phyloP scores from a whole-genome alignment of 2,113 vertebrate species.

The Syrmaticus mikado region DNA sequence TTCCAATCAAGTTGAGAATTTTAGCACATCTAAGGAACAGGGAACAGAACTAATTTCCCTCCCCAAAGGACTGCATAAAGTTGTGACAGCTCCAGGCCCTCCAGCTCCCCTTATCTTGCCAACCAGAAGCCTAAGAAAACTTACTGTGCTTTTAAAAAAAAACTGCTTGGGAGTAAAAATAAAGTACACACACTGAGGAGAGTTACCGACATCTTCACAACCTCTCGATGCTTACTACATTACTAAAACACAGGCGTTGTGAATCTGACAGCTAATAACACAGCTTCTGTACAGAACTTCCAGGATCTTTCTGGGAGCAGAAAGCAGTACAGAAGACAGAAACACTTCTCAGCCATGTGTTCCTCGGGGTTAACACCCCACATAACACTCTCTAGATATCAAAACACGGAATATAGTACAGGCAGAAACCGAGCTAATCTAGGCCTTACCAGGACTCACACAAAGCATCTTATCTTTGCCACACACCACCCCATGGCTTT shows the following conservation, averaged over 20 bases:
- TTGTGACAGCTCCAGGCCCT: background rate
- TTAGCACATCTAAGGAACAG: background rate
- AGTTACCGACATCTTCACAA: background rate
- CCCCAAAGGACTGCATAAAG: background rate
- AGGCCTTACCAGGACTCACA: background rate
- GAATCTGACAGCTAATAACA: background rate
- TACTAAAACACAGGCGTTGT: background rate
- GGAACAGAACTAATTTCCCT: background rate
- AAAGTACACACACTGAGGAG: background rate
- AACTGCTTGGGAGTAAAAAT: background rate
- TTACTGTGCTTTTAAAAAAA: background rate
- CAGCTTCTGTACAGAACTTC: background rate
- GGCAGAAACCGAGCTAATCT: background rate
- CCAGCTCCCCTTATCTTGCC: background rate
- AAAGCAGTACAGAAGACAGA: background rate
- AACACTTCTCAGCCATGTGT: fast-evolving
- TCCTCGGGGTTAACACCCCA: background rate
- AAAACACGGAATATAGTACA: background rate
- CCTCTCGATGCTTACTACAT: background rate
- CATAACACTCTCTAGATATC: background rate
- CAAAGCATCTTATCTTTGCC: background rate
- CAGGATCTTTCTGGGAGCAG: background rate
- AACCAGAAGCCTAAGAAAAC: background rate
- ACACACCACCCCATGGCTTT: background rate
- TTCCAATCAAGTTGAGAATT: slow-evolving; percentile 9